A percentile compares a stretch with the other conserved stretches of the same genome.
These are phyloP conservation scores for Sialia sialis DNA, from an alignment of 2,113 vertebrate genomes.

Conservation along the genomic window DNA sequence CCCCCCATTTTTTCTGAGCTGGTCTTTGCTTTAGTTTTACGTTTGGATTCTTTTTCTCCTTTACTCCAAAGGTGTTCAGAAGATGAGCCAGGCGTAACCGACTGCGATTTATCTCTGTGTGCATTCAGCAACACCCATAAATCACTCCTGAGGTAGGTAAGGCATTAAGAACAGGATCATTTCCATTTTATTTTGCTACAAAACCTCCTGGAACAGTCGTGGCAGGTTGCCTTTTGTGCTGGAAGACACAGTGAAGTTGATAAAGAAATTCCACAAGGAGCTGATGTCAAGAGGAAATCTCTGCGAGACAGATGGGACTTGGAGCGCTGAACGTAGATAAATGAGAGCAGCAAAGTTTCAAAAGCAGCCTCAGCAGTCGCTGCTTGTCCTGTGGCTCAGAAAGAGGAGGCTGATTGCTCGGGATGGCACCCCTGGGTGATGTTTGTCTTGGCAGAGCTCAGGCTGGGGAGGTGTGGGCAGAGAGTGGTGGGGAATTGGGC, in stretches of 20 bases:
- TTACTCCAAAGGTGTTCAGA: background rate
- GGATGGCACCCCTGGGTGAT: rapidly evolving
- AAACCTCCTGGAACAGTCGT: background rate
- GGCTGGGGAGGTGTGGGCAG: background rate
- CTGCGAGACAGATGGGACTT: background rate
- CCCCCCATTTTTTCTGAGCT: background rate
- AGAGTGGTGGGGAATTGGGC: background rate
- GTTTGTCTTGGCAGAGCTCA: background rate
- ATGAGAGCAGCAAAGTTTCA: background rate
- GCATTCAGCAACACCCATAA: background rate
- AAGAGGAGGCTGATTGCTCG: background rate
- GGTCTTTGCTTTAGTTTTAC: background rate
- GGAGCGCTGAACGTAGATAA: background rate
- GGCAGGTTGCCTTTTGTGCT: constrained; percentile 12
- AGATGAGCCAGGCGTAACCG: background rate
- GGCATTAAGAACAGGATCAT: background rate
- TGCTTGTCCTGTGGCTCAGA: background rate
- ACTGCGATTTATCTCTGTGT: background rate
- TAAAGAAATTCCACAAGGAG: background rate
- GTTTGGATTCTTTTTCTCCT: background rate
- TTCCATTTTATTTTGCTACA: constrained; percentile 2
- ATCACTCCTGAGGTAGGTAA: background rate
- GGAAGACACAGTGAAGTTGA: background rate
- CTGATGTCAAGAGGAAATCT: background rate
- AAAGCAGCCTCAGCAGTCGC: background rate